These are phyloP conservation scores for Lepidocolaptes lacrymiger DNA, from an alignment of 2,797 vertebrate genomes.

Conservation along the genomic window DNA sequence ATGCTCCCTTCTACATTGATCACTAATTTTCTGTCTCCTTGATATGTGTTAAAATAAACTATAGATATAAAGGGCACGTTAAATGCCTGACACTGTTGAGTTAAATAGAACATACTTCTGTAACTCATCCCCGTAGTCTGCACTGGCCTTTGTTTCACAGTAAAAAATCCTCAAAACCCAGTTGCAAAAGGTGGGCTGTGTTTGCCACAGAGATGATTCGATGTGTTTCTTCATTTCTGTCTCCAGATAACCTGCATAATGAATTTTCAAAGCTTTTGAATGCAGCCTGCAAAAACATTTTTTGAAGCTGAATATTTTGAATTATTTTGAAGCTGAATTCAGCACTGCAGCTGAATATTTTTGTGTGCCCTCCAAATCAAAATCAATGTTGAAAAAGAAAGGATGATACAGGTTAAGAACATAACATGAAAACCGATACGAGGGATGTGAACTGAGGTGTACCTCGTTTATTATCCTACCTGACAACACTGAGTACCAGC, in stretches of 20 bases:
- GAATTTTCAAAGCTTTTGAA: background rate
- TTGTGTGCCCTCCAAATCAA: slow-evolving; percentile 15
- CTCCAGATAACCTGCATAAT: background rate
- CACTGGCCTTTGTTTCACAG: slow-evolving; percentile 20
- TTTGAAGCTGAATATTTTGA: background rate
- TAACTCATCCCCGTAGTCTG: slow-evolving; percentile 55
- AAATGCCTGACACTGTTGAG: slow-evolving; percentile 50
- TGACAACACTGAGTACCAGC: slow-evolving; percentile 18
- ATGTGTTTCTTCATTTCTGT: background rate
- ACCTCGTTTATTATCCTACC: slow-evolving; percentile 49
- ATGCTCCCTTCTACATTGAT: slow-evolving; percentile 61
- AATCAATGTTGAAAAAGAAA: slow-evolving; percentile 13
- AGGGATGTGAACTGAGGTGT: slow-evolving; percentile 15
- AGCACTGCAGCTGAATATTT: background rate
- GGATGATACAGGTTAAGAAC: slow-evolving; percentile 31
- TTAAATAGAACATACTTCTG: slow-evolving; percentile 51
- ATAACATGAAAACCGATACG: background rate
- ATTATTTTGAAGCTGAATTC: too few relatives aligned
- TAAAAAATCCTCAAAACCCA: background rate
- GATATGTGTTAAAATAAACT: slow-evolving; percentile 75
- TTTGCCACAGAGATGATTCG: background rate
- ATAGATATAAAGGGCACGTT: slow-evolving; percentile 69
- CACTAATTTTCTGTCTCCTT: slow-evolving; percentile 69
- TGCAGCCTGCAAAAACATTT: background rate
- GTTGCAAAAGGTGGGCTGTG: background rate